Evolutionary conservation across 2,888 invertebrate species (phyloP).

Genomic region (Muscina levida): DNA sequence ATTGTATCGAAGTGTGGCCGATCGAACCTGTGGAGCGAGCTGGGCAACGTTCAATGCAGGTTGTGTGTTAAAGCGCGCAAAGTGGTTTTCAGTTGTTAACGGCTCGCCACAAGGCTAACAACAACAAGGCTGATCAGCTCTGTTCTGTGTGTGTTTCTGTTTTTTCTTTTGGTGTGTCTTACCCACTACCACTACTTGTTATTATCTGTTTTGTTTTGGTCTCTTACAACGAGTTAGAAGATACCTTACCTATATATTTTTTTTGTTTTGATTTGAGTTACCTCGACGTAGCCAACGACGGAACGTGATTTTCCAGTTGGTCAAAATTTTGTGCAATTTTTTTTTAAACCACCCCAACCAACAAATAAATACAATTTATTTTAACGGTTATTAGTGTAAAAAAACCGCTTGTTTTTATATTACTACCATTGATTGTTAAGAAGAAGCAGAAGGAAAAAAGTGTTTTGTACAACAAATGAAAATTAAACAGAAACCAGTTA

Average conservation of each 20-base stretch:
- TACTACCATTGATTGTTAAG: slow-evolving; percentile 27
- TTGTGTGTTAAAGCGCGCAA: slow-evolving; percentile 77
- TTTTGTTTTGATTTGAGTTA: slow-evolving; percentile 60
- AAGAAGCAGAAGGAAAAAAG: slow-evolving; percentile 44
- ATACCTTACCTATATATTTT: slow-evolving; percentile 20
- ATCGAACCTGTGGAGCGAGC: slow-evolving; percentile 57
- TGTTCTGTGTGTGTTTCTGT: slow-evolving; percentile 53
- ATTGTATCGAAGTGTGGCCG: slow-evolving; percentile 46
- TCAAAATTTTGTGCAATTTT: slow-evolving; percentile 38
- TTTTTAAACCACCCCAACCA: too few species aligned
- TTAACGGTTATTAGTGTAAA: not conserved
- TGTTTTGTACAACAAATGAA: slow-evolving; percentile 9
- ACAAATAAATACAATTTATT: not conserved
- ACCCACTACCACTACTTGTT: slow-evolving; percentile 20
- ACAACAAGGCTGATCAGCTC: slow-evolving; percentile 70
- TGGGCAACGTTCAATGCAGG: slow-evolving; percentile 71
- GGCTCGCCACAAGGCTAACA: slow-evolving; percentile 80
- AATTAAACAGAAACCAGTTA: not conserved
- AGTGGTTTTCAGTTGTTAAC: slow-evolving; percentile 81
- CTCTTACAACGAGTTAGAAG: slow-evolving; percentile 28
- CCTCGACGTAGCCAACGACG: slow-evolving; percentile 44
- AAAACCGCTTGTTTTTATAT: slow-evolving; percentile 13
- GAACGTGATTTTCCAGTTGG: slow-evolving; percentile 69
- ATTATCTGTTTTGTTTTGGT: slow-evolving; percentile 32
- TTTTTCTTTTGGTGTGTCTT: slow-evolving; percentile 45